A percentile compares a stretch with the other conserved stretches of the same genome.
Evolutionary conservation across 1,140 invertebrate genomes (phyloP).

Genomic region (Marisa cornuarietis): DNA sequence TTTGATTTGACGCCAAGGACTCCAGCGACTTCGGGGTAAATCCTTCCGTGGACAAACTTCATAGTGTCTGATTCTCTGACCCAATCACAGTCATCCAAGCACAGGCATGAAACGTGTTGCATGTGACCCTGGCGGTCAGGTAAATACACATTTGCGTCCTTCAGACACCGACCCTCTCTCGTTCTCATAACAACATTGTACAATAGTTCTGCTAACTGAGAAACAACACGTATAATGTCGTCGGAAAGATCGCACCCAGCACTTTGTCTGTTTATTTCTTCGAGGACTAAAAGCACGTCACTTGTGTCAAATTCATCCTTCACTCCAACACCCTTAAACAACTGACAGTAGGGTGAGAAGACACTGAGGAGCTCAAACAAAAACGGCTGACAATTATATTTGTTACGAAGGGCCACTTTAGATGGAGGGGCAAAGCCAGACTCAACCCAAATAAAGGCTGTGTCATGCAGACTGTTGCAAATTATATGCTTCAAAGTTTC

Average conservation of each 20-base stretch:
- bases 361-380: conserved; percentile 29
- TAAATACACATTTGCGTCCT: conserved; percentile 4
- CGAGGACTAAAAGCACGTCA: conserved; percentile 21
- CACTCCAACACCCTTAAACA: conserved; percentile 36
- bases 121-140: conserved; percentile 33
- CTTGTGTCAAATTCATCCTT: conserved; percentile 20
- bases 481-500: neutral
- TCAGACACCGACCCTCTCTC: neutral
- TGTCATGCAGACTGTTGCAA: neutral
- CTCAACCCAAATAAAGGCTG: conserved; percentile 17
- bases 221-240: neutral
- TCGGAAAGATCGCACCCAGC: neutral
- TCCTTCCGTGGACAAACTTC: conserved; percentile 35
- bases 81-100: conserved; percentile 37
- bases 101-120: conserved; percentile 22
- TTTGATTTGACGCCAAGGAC: conserved; percentile 43
- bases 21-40: conserved; percentile 31
- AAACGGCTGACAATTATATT: conserved; percentile 33
- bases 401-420: conserved; percentile 27
- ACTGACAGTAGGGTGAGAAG: neutral
- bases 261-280: neutral
- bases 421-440: conserved; percentile 24
- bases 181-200: neutral
- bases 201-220: conserved; percentile 5
- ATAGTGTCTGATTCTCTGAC: conserved; percentile 21